Evolutionary conservation across 2,797 vertebrate genomes (phyloP).

Genomic region (Cossypha caffra): DNA sequence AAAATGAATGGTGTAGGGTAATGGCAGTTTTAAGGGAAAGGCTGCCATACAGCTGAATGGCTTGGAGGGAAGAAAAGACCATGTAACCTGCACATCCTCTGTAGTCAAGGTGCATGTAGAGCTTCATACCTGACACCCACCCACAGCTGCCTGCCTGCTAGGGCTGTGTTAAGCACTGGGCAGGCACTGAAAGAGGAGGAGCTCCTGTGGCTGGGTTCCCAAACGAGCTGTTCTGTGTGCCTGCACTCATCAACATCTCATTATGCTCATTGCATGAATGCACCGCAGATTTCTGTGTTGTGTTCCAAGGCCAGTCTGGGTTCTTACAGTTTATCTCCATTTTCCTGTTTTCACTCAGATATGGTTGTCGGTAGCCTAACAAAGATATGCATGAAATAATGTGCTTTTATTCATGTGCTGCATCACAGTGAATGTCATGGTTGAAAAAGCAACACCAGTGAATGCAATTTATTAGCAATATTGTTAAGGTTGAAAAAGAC

Average conservation of each 20-base stretch:
- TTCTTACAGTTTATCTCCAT: background rate
- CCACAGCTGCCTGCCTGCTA: background rate
- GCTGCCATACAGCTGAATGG: background rate
- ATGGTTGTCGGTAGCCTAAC: background rate
- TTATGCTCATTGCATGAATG: background rate
- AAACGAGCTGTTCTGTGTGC: background rate
- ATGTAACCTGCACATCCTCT: fast-evolving
- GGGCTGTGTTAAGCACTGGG: background rate
- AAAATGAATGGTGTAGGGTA: background rate
- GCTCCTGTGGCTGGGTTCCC: background rate
- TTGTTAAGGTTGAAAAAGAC: background rate
- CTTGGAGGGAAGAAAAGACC: background rate
- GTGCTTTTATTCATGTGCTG: background rate
- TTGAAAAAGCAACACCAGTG: background rate
- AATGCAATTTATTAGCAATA: background rate
- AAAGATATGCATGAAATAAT: background rate
- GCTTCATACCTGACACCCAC: background rate
- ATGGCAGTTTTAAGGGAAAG: background rate
- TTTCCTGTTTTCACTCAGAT: background rate
- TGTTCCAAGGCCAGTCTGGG: background rate
- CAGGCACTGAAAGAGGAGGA: background rate
- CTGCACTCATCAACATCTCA: background rate
- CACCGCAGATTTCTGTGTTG: background rate
- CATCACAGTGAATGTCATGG: background rate
- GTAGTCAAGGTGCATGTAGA: background rate